Evolutionary conservation across 1,140 invertebrate species (phyloP), one percentile per base, ranked within the genome.

Genomic region (Nasonia vitripennis): DNA sequence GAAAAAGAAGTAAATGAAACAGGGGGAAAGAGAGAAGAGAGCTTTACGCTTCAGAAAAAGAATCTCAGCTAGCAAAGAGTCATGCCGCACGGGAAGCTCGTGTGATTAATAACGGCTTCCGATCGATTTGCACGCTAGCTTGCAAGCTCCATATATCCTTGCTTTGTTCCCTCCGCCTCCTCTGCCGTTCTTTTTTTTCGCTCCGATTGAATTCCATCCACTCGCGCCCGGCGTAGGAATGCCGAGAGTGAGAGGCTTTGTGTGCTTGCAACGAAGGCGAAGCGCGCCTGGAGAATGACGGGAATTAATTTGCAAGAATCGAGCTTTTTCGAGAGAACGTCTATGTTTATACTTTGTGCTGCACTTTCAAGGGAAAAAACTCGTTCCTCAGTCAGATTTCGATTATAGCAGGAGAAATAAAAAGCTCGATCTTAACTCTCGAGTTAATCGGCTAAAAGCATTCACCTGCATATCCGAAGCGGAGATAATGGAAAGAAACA

Each of bases 51-150:
- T 0, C 68, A 34, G 31, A 71, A 17, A 34, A 71, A 71, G 23
- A 71, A 34, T 31, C 68, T 68, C 37, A 51, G 75, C 81, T 75
- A 80, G 78, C 12, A 80, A n/a, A 62, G 17, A 83, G 55, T 78
- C 74, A 78, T 83, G n/a, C 20, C 20, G 27, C 27, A 62, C 62
- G 73, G 31, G 85, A 87, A 87, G 84, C 20, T n/a, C 55, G 74
- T 81, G 78, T 81, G 78, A 86, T 86, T 86, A 86, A 86, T 86
- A 86, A 81, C 73, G 27, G 84, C 45, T 70, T 48, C 62, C 71
- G 62, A 86, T 86, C 73, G 84, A 86, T 86, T 80, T 80, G 75
- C 78, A 67, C 77, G 27, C 45, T 7, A 37, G n/a, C 14, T 48
- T 78, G 51, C 68, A 34, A n/a, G 45, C 48, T 3, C 1, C 55